These are phyloP conservation scores for Craseonycteris thonglongyai DNA, from an alignment of 2,113 vertebrate species.

Conservation along the genomic window DNA sequence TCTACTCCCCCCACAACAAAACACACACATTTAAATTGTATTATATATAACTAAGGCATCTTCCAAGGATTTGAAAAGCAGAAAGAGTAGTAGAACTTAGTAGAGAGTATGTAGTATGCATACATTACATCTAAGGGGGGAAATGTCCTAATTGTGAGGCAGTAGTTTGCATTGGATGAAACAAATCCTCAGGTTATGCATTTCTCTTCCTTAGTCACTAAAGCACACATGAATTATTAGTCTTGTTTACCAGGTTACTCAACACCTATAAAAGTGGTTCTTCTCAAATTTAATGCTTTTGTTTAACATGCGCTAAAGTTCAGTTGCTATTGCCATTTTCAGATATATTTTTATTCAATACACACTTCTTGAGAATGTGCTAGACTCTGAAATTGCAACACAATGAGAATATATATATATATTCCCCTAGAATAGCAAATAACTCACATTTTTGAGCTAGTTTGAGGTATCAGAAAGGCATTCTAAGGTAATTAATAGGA, in stretches of 20 bases:
- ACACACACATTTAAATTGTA: constrained; percentile 30
- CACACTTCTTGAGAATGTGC: background rate
- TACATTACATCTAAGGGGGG: background rate
- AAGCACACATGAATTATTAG: background rate
- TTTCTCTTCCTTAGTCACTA: background rate
- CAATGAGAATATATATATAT: background rate
- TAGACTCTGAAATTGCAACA: background rate
- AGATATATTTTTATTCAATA: background rate
- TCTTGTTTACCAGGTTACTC: background rate
- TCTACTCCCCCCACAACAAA: background rate
- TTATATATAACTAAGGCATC: background rate
- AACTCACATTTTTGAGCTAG: background rate
- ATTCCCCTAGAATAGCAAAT: background rate
- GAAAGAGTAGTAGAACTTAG: background rate
- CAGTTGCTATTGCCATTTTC: background rate
- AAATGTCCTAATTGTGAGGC: background rate
- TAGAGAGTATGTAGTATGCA: background rate
- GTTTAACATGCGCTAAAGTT: background rate
- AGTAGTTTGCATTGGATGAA: background rate
- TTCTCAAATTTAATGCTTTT: background rate
- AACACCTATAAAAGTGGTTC: background rate
- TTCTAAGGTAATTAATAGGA: background rate
- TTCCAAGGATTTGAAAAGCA: background rate
- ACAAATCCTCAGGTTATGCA: background rate
- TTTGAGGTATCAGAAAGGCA: background rate